Percentiles rank a stretch among this genome's conserved stretches.
Conservation (phyloP, 2,113 vertebrate genomes). For the Microtus montanus region DNA sequence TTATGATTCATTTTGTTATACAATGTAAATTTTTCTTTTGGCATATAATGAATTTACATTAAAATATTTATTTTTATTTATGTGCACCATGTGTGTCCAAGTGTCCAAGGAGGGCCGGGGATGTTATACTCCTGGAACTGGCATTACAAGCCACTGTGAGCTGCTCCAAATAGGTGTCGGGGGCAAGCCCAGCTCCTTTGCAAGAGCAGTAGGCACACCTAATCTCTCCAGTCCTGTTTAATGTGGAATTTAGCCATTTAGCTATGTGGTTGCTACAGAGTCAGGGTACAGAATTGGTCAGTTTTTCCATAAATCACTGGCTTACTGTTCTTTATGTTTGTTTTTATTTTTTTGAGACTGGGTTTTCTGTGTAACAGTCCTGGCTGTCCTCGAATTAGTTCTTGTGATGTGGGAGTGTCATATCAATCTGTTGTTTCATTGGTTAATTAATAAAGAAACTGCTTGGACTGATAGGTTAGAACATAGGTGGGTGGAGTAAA, state of each 20-base stretch:
- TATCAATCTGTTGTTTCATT: too few relatives aligned
- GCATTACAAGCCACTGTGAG: too few relatives aligned
- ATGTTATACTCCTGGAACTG: neutral
- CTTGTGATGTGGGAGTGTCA: too few relatives aligned
- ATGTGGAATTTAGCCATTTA: conserved; percentile 25
- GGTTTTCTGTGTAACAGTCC: too few relatives aligned
- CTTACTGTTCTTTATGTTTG: neutral
- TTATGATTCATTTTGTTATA: neutral
- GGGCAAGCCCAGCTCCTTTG: neutral
- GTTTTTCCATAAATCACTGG: neutral
- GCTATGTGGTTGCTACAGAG: neutral
- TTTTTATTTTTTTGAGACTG: too few relatives aligned
- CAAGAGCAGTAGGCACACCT: neutral
- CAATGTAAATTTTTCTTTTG: neutral
- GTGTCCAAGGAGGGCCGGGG: neutral
- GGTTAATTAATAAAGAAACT: too few relatives aligned
- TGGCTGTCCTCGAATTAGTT: too few relatives aligned
- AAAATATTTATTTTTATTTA: neutral
- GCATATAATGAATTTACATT: neutral
- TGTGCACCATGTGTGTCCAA: neutral
- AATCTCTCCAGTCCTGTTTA: neutral
- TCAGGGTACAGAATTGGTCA: neutral
- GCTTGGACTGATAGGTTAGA: too few relatives aligned
- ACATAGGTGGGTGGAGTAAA: too few relatives aligned
- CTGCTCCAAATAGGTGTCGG: neutral